Evolutionary conservation across 2,113 vertebrate species (phyloP), one percentile per base, ranked within the genome.

Genomic region (Campylomormyrus numenius): DNA sequence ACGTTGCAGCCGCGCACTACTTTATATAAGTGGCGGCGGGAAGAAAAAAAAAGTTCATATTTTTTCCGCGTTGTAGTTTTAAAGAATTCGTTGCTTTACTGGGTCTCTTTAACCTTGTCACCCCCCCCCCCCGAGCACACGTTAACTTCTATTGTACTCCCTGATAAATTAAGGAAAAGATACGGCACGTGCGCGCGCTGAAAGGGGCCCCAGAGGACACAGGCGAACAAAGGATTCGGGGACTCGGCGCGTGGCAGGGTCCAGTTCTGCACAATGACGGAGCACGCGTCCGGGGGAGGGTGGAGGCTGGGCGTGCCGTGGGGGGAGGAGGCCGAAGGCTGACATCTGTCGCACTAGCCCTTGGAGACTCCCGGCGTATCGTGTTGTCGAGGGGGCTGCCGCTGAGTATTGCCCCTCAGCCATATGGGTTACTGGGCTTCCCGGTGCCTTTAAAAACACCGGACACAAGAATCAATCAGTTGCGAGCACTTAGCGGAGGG

Each of bases 271-370:
- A 93, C 92, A 93, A 92, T 92, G 90, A 90, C 77, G 91, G 92
- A 92, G 90, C 93, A 90, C 92, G 92, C 89, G 91, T 89, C 90
- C 88, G 90, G 90, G 52, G n/a, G 42, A 15, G 87, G 53, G 35
- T 4, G 27, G 87, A 3, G 87, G 27, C 88, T 62, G 91, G 48
- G 89, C 48, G 49, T 39, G 90, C 42, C 83, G 89, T 46, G 86
- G 85, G 91, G n/a, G n/a, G 87, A 58, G 84, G 62, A 31, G 50
- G 85, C 53, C 83, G 88, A 87, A 74, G 56, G 83, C 90, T 91
- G 91, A 93, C 93, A 93, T 93, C 93, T 93, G 93, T 90, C 90
- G 90, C 92, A 88, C 88, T 48, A 90, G 90, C 92, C 92, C 91
- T 92, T 89, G 89, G 93, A 93, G 90, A 92, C 91, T 88, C 90